A percentile compares a stretch with the other conserved stretches of the same genome.
Evolutionary conservation across 2,113 vertebrate genomes (phyloP).

Genomic region (Leptocoma aspasia): DNA sequence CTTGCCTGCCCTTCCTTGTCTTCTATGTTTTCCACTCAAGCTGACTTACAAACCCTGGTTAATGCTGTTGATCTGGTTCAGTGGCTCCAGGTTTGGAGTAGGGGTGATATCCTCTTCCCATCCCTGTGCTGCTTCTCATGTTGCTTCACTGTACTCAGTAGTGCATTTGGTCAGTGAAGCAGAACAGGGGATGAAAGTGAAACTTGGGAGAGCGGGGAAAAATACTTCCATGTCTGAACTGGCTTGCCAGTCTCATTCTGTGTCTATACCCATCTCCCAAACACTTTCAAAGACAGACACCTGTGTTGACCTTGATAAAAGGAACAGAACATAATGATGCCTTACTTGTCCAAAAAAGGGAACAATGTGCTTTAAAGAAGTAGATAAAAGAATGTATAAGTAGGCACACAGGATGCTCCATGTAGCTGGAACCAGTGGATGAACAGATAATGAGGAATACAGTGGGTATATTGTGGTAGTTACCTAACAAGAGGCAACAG

Average conservation of each 20-base stretch:
- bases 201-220: not conserved
- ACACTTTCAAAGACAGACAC: accelerated
- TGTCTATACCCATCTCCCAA: not conserved
- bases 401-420: not conserved
- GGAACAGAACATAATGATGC: not conserved
- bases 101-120: not conserved
- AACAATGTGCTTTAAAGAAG: not conserved
- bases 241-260: not conserved
- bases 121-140: not conserved
- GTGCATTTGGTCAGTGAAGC: not conserved
- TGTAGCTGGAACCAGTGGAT: not conserved
- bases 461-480: not conserved
- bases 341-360: not conserved
- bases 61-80: not conserved
- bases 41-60: not conserved
- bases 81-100: not conserved
- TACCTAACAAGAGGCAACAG: not conserved
- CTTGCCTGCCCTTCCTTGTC: not conserved
- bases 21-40: not conserved
- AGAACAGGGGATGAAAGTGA: not conserved
- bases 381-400: not conserved
- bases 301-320: not conserved
- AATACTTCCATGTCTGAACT: not conserved
- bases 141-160: not conserved
- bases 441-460: not conserved